Base-by-base conservation (phyloP, 2,888 invertebrate species). In the Polyommatus iphigenia region DNA sequence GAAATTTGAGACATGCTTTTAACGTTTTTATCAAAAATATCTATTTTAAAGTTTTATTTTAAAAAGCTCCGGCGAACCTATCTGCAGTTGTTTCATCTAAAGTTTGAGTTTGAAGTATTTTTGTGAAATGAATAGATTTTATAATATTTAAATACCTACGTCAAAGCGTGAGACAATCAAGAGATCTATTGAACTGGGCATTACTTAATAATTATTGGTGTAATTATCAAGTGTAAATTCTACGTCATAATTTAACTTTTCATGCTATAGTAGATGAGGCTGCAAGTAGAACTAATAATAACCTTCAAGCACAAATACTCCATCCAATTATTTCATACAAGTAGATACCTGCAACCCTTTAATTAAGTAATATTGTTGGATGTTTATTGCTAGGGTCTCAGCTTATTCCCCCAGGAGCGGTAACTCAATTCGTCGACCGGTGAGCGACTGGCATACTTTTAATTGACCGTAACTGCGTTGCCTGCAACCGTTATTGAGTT, bases 381-480 rank as follows among this genome's bases (percentile, higher is more conserved):
- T 88, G 88, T 90, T 90, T 89, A 88, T 89, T 75, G 88, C 87
- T 32, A 29, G 86, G 87, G 79, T 87, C 88, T 90, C 88, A 88
- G 90, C 87, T 85, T 82, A 81, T 83, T 86, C 86, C 86, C 85
- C 84, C 81, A 83, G 85, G 84, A 84, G 83, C 84, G 83, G 89
- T 92, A 92, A 92, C 90, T 91, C 87, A 87, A 91, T 92, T 90
- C 88, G 85, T 84, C 86, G 87, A 84, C 87, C 89, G 89, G 88
- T 87, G 89, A 87, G 89, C 88, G 91, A 92, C 89, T 89, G 88
- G 91, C 90, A 90, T 89, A 93, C 93, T 93, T 93, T 93, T 94
- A 94, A 93, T 93, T 93, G 93, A 89, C 91, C 87, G 89, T 92
- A 93, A 93, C 93, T 91, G 88, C 89, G 89, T 93, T 89, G 86